Evolutionary conservation across 2,888 invertebrate species (phyloP).

Genomic region (Cheilosia vernalis): DNA sequence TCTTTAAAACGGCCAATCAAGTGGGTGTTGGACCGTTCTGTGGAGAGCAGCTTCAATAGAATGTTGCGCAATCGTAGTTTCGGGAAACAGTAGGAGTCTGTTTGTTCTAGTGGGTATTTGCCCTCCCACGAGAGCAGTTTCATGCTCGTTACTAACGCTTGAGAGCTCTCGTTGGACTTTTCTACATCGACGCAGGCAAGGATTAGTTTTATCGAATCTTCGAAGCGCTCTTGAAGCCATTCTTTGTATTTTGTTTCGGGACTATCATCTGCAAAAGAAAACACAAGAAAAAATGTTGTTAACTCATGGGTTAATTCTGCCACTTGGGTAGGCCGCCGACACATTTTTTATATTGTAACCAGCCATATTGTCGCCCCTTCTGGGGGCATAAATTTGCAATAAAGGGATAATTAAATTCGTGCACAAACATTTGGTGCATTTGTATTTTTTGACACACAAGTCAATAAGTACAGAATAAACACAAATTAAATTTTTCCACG

Average conservation of each 20-base stretch:
- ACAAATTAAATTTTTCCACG: slow-evolving; percentile 6
- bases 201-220: slow-evolving; percentile 86
- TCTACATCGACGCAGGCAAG: slow-evolving; percentile 85
- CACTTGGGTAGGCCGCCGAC: too few species aligned
- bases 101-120: slow-evolving; percentile 85
- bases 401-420: too few species aligned
- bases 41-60: slow-evolving; percentile 87
- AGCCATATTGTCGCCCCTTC: too few species aligned
- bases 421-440: too few species aligned
- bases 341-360: too few species aligned
- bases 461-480: not conserved
- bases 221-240: slow-evolving; percentile 89
- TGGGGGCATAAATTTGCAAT: too few species aligned
- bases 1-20: slow-evolving; percentile 89
- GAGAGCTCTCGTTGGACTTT: slow-evolving; percentile 84
- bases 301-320: not conserved
- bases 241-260: slow-evolving; percentile 87
- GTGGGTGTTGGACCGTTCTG: slow-evolving; percentile 86
- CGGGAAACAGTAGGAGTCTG: slow-evolving; percentile 87
- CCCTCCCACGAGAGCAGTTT: slow-evolving; percentile 90
- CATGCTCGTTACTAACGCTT: slow-evolving; percentile 89
- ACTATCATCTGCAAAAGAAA: slow-evolving; percentile 82
- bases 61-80: slow-evolving; percentile 87
- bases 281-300: not conserved
- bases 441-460: too few species aligned